phyloP scores from a whole-genome alignment of 2,888 invertebrate species.

The Brenthis daphne region DNA sequence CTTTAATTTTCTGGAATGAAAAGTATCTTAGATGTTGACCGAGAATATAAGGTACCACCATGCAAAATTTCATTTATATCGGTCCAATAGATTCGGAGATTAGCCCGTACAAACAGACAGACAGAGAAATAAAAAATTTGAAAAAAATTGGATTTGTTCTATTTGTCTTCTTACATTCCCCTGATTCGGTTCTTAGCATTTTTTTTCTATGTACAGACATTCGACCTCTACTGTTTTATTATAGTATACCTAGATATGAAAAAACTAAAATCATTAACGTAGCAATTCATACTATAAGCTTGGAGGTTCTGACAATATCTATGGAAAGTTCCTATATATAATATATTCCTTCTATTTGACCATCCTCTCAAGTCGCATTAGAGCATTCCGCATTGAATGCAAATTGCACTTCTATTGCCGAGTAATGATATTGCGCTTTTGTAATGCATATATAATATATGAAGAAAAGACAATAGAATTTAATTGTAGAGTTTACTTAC shows the following conservation, averaged over 20 bases:
- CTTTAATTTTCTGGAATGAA: too few relatives aligned
- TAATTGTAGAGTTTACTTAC: conserved; percentile 41
- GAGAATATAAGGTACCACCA: too few relatives aligned
- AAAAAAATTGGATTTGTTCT: too few relatives aligned
- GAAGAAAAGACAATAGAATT: conserved; percentile 34
- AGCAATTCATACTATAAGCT: not conserved
- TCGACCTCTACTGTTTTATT: too few relatives aligned
- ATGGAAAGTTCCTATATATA: conserved; percentile 3
- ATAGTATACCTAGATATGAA: not conserved
- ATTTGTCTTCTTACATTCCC: too few relatives aligned
- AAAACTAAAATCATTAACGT: not conserved
- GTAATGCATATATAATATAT: not conserved
- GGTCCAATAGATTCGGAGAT: too few relatives aligned
- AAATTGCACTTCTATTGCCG: conserved; percentile 49
- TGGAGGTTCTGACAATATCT: not conserved
- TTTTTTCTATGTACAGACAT: too few relatives aligned
- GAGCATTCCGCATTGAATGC: conserved; percentile 50
- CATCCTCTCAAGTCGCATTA: conserved; percentile 40
- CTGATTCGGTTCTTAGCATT: too few relatives aligned
- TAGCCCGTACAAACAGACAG: too few relatives aligned
- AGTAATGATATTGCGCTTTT: conserved; percentile 19
- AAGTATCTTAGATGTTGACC: too few relatives aligned
- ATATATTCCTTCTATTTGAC: conserved; percentile 18
- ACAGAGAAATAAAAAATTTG: too few relatives aligned
- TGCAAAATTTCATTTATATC: too few relatives aligned